A percentile compares a stretch with the other conserved stretches of the same genome.
phyloP scores from a whole-genome alignment of 2,888 invertebrate genomes.

The Pachydiplax longipennis region DNA sequence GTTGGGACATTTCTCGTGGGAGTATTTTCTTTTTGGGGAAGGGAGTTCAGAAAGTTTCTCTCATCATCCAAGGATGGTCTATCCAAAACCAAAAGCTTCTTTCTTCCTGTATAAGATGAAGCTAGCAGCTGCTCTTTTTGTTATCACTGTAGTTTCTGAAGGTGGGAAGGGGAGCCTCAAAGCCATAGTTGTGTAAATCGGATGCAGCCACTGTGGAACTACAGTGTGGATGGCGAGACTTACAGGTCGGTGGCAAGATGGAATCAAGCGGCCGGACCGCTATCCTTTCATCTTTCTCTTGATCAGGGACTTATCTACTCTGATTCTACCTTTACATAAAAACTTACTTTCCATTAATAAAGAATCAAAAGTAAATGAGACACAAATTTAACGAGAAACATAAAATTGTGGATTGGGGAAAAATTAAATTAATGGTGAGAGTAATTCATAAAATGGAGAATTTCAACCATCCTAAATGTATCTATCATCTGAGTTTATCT shows the following conservation, averaged over 20 bases:
- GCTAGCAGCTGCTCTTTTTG: slow-evolving; percentile 46
- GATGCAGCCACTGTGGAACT: slow-evolving; percentile 42
- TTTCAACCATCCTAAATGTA: too few relatives aligned
- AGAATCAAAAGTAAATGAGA: not conserved
- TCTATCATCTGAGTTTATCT: not conserved
- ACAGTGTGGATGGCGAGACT: slow-evolving; percentile 43
- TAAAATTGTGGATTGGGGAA: not conserved
- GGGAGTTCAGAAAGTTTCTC: not conserved
- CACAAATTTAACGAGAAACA: not conserved
- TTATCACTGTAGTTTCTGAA: slow-evolving; percentile 46
- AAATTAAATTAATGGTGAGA: slow-evolving; percentile 1
- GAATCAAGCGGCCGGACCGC: slow-evolving; percentile 10
- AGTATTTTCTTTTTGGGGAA: not conserved
- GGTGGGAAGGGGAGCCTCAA: slow-evolving; percentile 45
- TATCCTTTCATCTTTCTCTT: slow-evolving; percentile 23
- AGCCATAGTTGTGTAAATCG: slow-evolving; percentile 33
- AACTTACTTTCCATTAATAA: not conserved
- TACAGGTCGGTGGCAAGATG: slow-evolving; percentile 38
- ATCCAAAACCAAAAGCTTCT: slow-evolving; percentile 34
- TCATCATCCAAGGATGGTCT: slow-evolving; percentile 19
- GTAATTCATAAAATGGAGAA: not conserved
- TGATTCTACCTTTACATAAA: not conserved
- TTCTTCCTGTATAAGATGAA: slow-evolving; percentile 34
- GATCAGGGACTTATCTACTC: not conserved
- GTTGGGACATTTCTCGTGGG: not conserved